Evolutionary conservation across 2,113 vertebrate genomes (phyloP).

Genomic region (Dromaius novaehollandiae): DNA sequence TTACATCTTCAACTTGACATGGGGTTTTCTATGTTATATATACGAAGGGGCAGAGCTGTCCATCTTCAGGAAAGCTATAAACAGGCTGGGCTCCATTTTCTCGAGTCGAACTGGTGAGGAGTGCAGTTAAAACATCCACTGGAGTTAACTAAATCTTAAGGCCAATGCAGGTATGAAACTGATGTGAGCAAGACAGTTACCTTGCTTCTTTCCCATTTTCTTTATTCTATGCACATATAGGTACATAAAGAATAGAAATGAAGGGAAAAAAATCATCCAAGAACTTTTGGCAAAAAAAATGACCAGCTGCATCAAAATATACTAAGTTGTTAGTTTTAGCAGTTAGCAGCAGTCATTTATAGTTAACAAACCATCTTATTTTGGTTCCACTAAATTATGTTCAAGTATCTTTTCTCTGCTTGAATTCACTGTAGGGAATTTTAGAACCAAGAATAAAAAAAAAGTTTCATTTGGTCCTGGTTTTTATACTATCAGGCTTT

Average conservation of each 20-base stretch:
- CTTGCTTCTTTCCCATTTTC: background rate
- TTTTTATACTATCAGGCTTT: background rate
- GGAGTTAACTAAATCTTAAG: background rate
- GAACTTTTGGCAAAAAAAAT: background rate
- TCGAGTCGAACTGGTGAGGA: too few relatives aligned
- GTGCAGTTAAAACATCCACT: background rate
- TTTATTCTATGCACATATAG: background rate
- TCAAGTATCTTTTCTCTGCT: background rate
- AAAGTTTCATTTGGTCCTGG: rapidly evolving
- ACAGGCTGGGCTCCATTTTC: background rate
- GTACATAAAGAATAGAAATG: background rate
- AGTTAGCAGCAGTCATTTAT: background rate
- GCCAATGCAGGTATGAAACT: background rate
- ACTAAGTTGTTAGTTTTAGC: background rate
- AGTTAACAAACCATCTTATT: background rate
- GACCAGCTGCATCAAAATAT: background rate
- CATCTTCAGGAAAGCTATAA: background rate
- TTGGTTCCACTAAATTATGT: background rate
- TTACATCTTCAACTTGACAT: too few relatives aligned
- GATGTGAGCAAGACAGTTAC: background rate
- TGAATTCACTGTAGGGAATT: background rate
- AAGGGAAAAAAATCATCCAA: background rate
- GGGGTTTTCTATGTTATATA: too few relatives aligned
- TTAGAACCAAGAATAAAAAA: background rate
- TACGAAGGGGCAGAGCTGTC: background rate